Evolutionary conservation across 2,888 invertebrate species (phyloP).

Genomic region (Silvanus unidentatus): DNA sequence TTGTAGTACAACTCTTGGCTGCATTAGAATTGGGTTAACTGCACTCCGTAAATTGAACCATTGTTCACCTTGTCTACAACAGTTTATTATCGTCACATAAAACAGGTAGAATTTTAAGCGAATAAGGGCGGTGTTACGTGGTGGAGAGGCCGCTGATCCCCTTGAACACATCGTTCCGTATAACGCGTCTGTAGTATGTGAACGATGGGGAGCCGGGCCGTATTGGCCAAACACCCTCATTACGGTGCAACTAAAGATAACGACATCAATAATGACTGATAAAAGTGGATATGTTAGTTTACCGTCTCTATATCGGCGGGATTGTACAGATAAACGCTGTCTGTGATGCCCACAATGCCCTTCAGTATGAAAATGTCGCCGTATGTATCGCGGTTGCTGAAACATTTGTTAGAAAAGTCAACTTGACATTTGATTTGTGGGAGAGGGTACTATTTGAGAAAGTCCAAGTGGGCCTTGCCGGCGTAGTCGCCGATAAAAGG

Average conservation of each 20-base stretch:
- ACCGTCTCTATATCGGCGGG: conserved; percentile 47
- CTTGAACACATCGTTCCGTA: conserved; percentile 42
- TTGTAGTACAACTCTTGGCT: conserved; percentile 41
- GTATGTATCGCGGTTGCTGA: not conserved
- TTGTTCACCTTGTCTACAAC: conserved; percentile 49
- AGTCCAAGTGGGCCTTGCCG: conserved; percentile 8
- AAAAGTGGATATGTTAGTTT: conserved; percentile 2
- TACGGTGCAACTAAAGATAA: conserved; percentile 39
- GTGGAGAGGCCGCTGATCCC: conserved; percentile 22
- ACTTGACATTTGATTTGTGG: not conserved
- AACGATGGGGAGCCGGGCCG: conserved; percentile 42
- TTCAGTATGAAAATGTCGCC: conserved; percentile 1
- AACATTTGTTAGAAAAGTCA: not conserved
- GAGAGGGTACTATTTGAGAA: not conserved
- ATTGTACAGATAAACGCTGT: conserved; percentile 42
- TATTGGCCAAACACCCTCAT: conserved; percentile 47
- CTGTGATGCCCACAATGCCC: not conserved
- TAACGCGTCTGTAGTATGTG: conserved; percentile 39
- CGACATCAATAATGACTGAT: not conserved
- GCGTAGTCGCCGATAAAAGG: conserved; percentile 30
- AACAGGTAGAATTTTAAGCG: not conserved
- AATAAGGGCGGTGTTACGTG: conserved; percentile 30
- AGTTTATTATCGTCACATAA: conserved; percentile 2
- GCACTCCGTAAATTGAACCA: conserved; percentile 51
- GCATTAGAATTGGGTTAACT: conserved; percentile 53